These are phyloP conservation scores for Sycobia sp. DNA, from an alignment of 1,140 invertebrate genomes.

Conservation along the genomic window DNA sequence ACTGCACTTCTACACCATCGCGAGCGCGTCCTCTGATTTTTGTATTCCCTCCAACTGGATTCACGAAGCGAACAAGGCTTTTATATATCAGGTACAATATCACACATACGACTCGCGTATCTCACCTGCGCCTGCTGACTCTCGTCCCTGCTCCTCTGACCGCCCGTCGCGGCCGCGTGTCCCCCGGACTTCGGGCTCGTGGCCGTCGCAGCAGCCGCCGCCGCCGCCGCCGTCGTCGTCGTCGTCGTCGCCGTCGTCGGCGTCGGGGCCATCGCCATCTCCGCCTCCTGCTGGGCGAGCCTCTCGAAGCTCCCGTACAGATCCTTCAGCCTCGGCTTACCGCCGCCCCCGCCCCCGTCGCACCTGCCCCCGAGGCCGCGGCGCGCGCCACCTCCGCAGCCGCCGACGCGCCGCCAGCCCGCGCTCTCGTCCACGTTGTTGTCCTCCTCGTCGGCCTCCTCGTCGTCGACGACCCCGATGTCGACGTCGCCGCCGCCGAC, in stretches of 20 bases:
- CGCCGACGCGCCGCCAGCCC: background rate
- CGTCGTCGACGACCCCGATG: constrained; percentile 44
- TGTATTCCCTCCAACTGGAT: no score
- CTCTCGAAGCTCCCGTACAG: constrained; percentile 61
- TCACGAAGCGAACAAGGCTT: no score
- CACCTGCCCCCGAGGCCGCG: no score
- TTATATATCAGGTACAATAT: no score
- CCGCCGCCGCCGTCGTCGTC: background rate
- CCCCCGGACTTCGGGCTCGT: background rate
- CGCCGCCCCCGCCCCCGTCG: background rate
- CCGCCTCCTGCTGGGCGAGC: constrained; percentile 52
- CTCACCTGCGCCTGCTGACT: constrained; percentile 56
- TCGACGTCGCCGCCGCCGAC: constrained; percentile 25
- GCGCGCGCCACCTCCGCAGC: background rate
- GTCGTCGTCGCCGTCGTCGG: background rate
- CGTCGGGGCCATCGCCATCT: constrained; percentile 1
- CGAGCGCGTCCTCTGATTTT: no score
- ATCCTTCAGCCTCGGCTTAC: constrained; percentile 44
- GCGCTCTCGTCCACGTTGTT: constrained; percentile 36
- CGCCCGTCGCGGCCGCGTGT: no score
- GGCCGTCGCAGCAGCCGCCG: background rate
- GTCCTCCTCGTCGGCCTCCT: constrained; percentile 42
- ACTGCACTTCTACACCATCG: no score
- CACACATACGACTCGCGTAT: no score
- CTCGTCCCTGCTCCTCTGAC: constrained; percentile 52